Base-by-base conservation (phyloP, 1,140 invertebrate genomes). In the Melanaphis sacchari region DNA sequence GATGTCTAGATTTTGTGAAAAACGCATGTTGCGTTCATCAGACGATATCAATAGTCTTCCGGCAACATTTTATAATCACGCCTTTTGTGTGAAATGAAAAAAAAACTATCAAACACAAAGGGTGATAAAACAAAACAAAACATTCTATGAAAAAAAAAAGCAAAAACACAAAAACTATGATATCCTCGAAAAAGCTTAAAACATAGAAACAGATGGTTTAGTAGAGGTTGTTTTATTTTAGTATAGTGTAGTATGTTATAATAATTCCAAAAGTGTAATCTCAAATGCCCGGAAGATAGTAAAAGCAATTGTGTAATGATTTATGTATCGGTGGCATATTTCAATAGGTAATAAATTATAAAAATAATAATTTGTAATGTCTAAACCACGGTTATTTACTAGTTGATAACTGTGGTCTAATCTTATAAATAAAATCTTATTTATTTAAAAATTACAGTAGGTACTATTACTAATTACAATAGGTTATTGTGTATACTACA, bases 321-420 rank as follows among this genome's bases (percentile, higher is more conserved):
- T 81, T 91, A 22, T 40, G 81, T 43, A 81, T n/a, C 41, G 59
- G 59, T 91, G 66, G 90, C 90, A n/a, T 82, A 82, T 91, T 91
- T 66, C 59, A 8, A 49, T 49, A 46, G 7, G n/a, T n/a, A 46
- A 88, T 88, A 38, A 88, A 49, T 87, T 87, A 87, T 87, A 49
- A 46, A n/a, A 22, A 52, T 88, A 38, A 49, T 36, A 84, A 84
- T 84, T 38, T 84, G 22, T 84, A 84, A 40, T 26, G 7, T 40
- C 22, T 40, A 84, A 15, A n/a, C 59, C n/a, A n/a, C n/a, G n/a
- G n/a, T n/a, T n/a, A n/a, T n/a, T n/a, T n/a, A n/a, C n/a, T n/a
- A n/a, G n/a, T n/a, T n/a, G n/a, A n/a, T n/a, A n/a, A n/a, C n/a
- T n/a, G n/a, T n/a, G n/a, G 7, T 40, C 22, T 40, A 84, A 15